A percentile compares a stretch with the other conserved stretches of the same genome.
phyloP scores from a whole-genome alignment of 2,113 vertebrate species.

The Pterocles burchelli region DNA sequence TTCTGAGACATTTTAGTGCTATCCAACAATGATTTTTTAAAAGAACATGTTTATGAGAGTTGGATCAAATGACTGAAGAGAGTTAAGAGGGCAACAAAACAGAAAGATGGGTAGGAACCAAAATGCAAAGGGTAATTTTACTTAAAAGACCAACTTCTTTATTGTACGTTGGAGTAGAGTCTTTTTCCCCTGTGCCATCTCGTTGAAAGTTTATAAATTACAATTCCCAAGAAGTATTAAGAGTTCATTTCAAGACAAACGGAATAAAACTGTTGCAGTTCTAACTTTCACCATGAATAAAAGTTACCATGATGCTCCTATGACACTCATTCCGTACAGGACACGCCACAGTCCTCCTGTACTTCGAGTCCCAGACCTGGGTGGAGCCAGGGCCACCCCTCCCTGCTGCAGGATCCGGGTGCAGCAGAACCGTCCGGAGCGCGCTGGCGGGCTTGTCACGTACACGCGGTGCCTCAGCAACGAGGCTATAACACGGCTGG shows the following conservation, averaged over 20 bases:
- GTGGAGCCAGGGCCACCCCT: neutral
- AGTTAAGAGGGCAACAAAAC: neutral
- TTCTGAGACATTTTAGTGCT: neutral
- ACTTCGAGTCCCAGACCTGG: neutral
- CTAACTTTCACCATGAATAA: slow-evolving; percentile 10
- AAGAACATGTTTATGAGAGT: neutral
- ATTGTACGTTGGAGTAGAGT: slow-evolving; percentile 49
- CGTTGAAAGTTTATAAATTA: slow-evolving; percentile 64
- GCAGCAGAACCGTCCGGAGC: neutral
- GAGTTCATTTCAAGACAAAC: slow-evolving; percentile 55
- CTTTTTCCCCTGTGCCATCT: slow-evolving; percentile 47
- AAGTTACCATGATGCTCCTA: slow-evolving; percentile 40
- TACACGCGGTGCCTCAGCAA: neutral
- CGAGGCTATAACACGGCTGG: slow-evolving; percentile 63
- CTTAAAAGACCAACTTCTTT: slow-evolving; percentile 66
- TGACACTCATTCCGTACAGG: neutral
- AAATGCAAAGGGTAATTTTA: slow-evolving; percentile 49
- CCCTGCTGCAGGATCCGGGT: neutral
- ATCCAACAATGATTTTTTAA: neutral
- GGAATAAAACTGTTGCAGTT: slow-evolving; percentile 28
- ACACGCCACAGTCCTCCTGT: neutral
- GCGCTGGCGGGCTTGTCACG: neutral
- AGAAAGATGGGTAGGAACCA: slow-evolving; percentile 50
- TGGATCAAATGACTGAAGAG: neutral
- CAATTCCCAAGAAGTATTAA: slow-evolving; percentile 40